Evolutionary conservation across 2,888 invertebrate species (phyloP).

Genomic region (Yponomeuta malinellus): DNA sequence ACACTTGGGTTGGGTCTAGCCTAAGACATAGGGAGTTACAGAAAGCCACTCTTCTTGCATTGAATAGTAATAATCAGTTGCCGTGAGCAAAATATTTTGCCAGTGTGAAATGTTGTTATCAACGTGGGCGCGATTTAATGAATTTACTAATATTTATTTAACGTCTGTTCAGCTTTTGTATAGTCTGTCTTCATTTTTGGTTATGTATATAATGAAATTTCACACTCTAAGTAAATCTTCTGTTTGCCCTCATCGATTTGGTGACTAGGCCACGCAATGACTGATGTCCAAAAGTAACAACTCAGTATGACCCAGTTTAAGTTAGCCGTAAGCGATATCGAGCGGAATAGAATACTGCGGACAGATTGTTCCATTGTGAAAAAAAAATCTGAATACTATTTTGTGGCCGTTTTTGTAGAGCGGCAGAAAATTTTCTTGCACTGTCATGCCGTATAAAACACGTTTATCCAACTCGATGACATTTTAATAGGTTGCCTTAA

Average conservation of each 20-base stretch:
- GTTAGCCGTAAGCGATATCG: conserved; percentile 36
- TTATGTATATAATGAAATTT: no score
- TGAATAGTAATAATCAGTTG: no score
- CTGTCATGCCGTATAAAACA: no score
- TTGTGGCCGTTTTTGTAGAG: conserved; percentile 7
- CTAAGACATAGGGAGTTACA: not conserved
- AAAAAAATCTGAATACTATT: conserved; percentile 13
- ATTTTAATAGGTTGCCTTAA: no score
- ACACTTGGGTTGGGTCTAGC: conserved; percentile 28
- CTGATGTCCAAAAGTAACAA: conserved; percentile 16
- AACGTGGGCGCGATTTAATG: no score
- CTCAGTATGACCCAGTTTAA: conserved; percentile 34
- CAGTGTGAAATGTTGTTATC: no score
- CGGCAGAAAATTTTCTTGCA: not conserved
- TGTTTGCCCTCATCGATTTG: not conserved
- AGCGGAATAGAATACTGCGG: not conserved
- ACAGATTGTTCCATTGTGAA: conserved; percentile 12
- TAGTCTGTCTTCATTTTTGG: no score
- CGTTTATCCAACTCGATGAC: no score
- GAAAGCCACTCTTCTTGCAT: not conserved
- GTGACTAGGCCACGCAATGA: conserved; percentile 14
- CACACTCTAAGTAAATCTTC: no score
- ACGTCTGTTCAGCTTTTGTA: no score
- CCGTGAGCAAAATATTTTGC: no score
- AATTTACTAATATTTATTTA: no score